phyloP scores from a whole-genome alignment of 1,140 invertebrate genomes.

The Caenorhabditis remanei region DNA sequence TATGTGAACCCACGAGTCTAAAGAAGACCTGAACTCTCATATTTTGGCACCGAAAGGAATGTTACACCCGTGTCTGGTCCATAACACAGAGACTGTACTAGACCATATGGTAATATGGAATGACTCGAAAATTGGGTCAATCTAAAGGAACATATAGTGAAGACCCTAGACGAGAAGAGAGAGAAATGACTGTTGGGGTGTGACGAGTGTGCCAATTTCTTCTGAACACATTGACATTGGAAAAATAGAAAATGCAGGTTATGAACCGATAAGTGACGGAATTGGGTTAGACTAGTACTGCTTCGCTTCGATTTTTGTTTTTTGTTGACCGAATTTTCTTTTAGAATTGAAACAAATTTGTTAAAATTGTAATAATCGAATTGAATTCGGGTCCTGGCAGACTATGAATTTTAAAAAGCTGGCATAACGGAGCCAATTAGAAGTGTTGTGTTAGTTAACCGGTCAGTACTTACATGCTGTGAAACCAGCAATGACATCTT shows the following conservation, averaged over 20 bases:
- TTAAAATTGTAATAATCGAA: neutral
- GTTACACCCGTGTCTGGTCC: too few relatives aligned
- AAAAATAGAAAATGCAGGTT: neutral
- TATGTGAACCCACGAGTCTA: too few relatives aligned
- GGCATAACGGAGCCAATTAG: neutral
- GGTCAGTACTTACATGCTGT: constrained; percentile 58
- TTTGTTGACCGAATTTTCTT: neutral
- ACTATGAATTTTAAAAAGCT: neutral
- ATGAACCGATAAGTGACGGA: neutral
- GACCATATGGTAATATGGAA: neutral
- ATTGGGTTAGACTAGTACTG: too few relatives aligned
- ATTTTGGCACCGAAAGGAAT: too few relatives aligned
- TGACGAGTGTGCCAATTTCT: constrained; percentile 32
- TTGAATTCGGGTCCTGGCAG: too few relatives aligned
- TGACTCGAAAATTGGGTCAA: neutral
- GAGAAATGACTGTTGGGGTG: constrained; percentile 8
- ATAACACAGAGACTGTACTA: neutral
- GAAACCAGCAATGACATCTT: constrained; percentile 63
- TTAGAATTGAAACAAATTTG: neutral
- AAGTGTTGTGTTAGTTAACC: constrained; percentile 61
- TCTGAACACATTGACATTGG: constrained; percentile 2
- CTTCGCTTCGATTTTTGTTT: too few relatives aligned
- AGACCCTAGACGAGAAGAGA: neutral
- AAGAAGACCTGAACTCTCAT: too few relatives aligned
- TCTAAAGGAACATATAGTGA: neutral